Evolutionary conservation across 2,797 vertebrate species (phyloP), one percentile per base, ranked within the genome.

Genomic region (Acanthurus lineatus): DNA sequence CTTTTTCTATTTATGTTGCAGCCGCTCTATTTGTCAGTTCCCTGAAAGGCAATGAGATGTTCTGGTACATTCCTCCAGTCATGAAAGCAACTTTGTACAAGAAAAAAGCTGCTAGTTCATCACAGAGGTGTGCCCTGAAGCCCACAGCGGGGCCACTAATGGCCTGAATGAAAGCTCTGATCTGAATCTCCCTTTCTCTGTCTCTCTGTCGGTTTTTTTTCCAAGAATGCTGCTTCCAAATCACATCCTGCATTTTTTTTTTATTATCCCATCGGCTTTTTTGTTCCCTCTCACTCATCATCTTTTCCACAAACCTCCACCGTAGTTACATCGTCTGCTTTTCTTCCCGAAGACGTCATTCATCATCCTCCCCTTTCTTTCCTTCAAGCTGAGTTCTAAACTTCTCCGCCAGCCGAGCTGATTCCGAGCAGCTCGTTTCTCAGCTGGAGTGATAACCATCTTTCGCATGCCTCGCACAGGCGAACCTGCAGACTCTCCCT

Each of bases 361-460:
- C 87, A 89, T 93, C 88, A 88, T 66, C 85, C 60, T 82, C 44
- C 56, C 47, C 28, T 19, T 48, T 82, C 15, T 89, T 86, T 32
- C 28, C 88, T 74, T 88, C 89, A 84, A 91, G 89, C 86, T 77
- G 83, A 72, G 80, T 90, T 90, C 90, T 81, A 78, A 83, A 88
- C 57, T 52, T 77, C 57, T 85, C 82, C 42, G 12, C 52, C 77
- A 74, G 81, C 52, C 25, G 10, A 48, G 84, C 52, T n/a, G 58
- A 69, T 76, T 81, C 86, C 52, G 58, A 86, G 74, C 65, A 71
- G 79, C 84, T 87, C 75, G 45, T 92, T 91, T 77, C 86, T 93
- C 90, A 90, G 86, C 66, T 22, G 60, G 77, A 84, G 71, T 38
- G 90, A 92, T 93, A 92, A 84, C 77, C 72, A 89, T 93, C 89